Conservation (phyloP, 2,888 invertebrate species). For the Zelleria hepariella region DNA sequence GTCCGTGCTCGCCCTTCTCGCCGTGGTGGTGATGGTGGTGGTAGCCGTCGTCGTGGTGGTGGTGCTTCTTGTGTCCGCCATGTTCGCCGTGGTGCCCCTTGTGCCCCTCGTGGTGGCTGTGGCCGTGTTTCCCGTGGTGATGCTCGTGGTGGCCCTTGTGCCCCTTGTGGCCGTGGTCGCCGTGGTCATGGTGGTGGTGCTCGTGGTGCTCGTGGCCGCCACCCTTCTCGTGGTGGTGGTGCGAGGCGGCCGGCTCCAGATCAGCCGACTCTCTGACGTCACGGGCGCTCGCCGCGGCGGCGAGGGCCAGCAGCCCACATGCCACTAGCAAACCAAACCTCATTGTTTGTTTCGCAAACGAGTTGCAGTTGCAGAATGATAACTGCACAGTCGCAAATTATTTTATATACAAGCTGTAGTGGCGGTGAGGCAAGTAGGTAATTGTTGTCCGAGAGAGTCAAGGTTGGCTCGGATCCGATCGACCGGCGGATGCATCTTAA, state of each 20-base stretch:
- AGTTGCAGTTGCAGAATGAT: slow-evolving; percentile 49
- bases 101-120: slow-evolving; percentile 77
- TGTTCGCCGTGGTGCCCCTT: slow-evolving; percentile 73
- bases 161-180: slow-evolving; percentile 77
- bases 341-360: slow-evolving; percentile 36
- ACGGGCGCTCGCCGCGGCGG: slow-evolving; percentile 58
- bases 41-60: slow-evolving; percentile 77
- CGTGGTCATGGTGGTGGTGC: slow-evolving; percentile 75
- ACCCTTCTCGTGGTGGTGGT: slow-evolving; percentile 57
- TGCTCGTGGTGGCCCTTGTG: slow-evolving; percentile 77
- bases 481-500: neutral
- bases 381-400: slow-evolving; percentile 35
- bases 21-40: slow-evolving; percentile 75
- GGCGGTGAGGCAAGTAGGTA: slow-evolving; percentile 24
- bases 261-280: slow-evolving; percentile 66
- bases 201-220: slow-evolving; percentile 76
- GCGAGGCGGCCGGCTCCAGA: slow-evolving; percentile 64
- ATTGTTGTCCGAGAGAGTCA: slow-evolving; percentile 4
- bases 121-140: slow-evolving; percentile 77
- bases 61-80: slow-evolving; percentile 75
- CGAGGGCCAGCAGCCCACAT: slow-evolving; percentile 59
- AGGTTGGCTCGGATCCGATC: slow-evolving; percentile 1
- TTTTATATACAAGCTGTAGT: slow-evolving; percentile 50
- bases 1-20: slow-evolving; percentile 75
- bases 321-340: slow-evolving; percentile 43